Base-by-base conservation (phyloP, 2,797 vertebrate species). In the Steatocranus sp. region DNA sequence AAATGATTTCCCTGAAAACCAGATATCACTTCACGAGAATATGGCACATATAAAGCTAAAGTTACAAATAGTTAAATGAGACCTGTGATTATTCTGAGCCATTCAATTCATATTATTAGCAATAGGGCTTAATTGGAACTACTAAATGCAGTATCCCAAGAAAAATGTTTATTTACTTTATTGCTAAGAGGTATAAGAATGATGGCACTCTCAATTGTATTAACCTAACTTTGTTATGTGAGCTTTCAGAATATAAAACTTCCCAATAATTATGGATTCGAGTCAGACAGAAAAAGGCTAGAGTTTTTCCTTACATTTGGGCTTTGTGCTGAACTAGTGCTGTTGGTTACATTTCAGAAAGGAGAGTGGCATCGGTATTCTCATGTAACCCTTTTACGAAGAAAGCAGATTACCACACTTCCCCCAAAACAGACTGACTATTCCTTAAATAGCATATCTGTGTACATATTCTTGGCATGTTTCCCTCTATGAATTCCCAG, bases 401-500 rank as follows among this genome's bases (percentile, higher is more conserved):
- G 41, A 46, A 70, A 46, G 23, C 23, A 46, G 20, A 27, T 46
- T 0, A 27, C 15, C 38, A 27, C 11, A 70, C 9, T 43, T 70
- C 14, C 15, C 66, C 66, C 4, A 18, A 70, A 70, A 46, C 6
- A 70, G 23, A 70, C 41, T 18, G 17, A 27, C 41, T 70, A 11
- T 70, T 46, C 41, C 66, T 46, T 8, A 70, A 70, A 46, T 46
- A 46, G 41, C 2, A 1, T 17, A 46, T 70, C 15, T 30, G 23
- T 46, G 38, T 70, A 43, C 20, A 68, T 43, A 68, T 43, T 70
- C 15, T 70, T 43, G 20, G 38, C 36, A 68, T 6, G 56, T 77
- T 11, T 83, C 58, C 76, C 11, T 36, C 43, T 58, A 38, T 82
- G 48, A 79, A 83, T 76, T 23, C 61, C 50, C 10, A 17, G 38